These are phyloP conservation scores for Tinea pellionella DNA, from an alignment of 2,888 invertebrate species.

Conservation along the genomic window DNA sequence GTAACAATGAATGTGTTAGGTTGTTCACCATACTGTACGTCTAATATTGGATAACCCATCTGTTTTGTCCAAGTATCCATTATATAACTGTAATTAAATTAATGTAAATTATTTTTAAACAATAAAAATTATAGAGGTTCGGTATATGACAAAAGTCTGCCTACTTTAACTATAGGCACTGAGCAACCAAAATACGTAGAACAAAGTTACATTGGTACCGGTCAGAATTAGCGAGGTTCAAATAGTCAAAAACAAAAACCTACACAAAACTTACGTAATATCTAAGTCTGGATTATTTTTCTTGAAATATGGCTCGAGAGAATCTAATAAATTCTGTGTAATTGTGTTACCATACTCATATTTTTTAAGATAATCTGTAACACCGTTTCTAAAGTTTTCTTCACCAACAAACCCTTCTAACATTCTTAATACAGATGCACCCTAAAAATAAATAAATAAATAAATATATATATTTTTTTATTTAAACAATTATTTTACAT, in stretches of 20 bases:
- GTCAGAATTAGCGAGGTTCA: slow-evolving; percentile 14
- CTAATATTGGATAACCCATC: slow-evolving; percentile 87
- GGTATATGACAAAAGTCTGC: too few relatives aligned
- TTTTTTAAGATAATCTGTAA: slow-evolving; percentile 78
- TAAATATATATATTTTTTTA: neutral
- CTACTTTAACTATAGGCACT: too few relatives aligned
- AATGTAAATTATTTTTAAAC: too few relatives aligned
- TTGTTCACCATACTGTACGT: slow-evolving; percentile 53
- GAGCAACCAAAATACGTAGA: too few relatives aligned
- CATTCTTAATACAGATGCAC: slow-evolving; percentile 90
- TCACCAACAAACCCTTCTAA: slow-evolving; percentile 82
- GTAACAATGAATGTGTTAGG: slow-evolving; percentile 69
- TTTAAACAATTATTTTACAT: neutral
- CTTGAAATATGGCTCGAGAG: slow-evolving; percentile 69
- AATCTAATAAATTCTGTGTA: slow-evolving; percentile 80
- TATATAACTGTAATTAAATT: slow-evolving; percentile 54
- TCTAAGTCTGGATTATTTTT: slow-evolving; percentile 58
- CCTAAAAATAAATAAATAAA: slow-evolving; percentile 51
- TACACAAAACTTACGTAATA: slow-evolving; percentile 54
- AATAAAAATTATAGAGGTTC: too few relatives aligned
- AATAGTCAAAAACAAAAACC: too few relatives aligned
- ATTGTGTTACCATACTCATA: slow-evolving; percentile 80
- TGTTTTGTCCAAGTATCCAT: slow-evolving; percentile 93
- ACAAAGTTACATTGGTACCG: neutral
- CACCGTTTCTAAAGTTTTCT: slow-evolving; percentile 77